Percentiles rank a stretch among this genome's conserved stretches.
Conservation (phyloP, 2,113 vertebrate genomes). For the Oriolus oriolus region DNA sequence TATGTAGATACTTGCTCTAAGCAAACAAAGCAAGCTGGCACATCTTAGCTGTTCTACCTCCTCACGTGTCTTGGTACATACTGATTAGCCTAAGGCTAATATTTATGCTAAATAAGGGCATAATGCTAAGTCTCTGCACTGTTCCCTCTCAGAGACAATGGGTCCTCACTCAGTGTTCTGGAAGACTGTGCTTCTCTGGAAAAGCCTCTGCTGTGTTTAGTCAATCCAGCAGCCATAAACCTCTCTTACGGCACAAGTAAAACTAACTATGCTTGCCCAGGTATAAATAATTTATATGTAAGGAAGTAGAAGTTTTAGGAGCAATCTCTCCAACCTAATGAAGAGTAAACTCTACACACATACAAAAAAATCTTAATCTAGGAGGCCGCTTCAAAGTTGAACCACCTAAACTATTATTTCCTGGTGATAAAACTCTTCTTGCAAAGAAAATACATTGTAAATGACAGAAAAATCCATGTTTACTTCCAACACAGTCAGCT, state of each 20-base stretch:
- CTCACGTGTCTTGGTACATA: not conserved
- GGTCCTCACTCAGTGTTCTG: not conserved
- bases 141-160: not conserved
- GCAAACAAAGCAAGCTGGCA: not conserved
- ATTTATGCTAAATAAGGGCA: not conserved
- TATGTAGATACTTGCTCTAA: not conserved
- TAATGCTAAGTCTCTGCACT: not conserved
- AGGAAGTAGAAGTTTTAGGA: not conserved
- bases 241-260: not conserved
- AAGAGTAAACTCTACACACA: not conserved
- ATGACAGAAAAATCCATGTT: constrained; percentile 11
- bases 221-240: not conserved
- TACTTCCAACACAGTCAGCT: not conserved
- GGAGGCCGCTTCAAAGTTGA: not conserved
- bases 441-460: not conserved
- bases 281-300: not conserved
- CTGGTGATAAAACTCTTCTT: not conserved
- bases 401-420: not conserved
- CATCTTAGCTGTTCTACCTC: not conserved
- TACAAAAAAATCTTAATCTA: not conserved
- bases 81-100: not conserved
- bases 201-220: not conserved
- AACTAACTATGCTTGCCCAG: not conserved
- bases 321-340: not conserved
- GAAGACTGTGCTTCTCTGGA: not conserved